Evolutionary conservation across 2,888 invertebrate species (phyloP).

Genomic region (Lepidocyrtoides sp.): DNA sequence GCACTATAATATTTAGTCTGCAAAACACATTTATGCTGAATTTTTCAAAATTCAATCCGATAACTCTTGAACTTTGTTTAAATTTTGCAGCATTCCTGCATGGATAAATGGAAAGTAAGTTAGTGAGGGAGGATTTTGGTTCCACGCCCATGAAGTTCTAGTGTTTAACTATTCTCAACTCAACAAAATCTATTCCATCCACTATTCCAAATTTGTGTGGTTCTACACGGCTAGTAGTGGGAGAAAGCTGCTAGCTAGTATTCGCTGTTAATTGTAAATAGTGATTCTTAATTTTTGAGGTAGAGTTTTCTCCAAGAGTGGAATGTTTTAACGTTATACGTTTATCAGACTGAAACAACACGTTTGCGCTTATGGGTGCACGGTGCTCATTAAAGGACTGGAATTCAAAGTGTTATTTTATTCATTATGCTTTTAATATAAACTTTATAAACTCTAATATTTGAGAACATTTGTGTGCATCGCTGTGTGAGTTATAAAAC

Average conservation of each 20-base stretch:
- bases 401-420: background rate
- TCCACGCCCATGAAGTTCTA: constrained; percentile 26
- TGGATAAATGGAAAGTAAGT: constrained; percentile 10
- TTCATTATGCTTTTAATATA: background rate
- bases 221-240: background rate
- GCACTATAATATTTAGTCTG: too few species aligned
- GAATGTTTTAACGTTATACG: background rate
- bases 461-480: background rate
- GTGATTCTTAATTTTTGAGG: background rate
- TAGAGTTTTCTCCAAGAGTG: background rate
- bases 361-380: background rate
- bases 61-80: background rate
- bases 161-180: constrained; percentile 27
- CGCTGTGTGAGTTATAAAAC: background rate
- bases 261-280: constrained; percentile 1
- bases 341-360: constrained; percentile 18
- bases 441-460: background rate
- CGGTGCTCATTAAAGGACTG: constrained; percentile 42
- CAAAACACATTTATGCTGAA: too few species aligned
- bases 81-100: constrained; percentile 52
- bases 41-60: too few species aligned
- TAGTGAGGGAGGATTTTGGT: constrained; percentile 8
- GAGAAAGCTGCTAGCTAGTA: background rate
- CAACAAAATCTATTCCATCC: constrained; percentile 56
- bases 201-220: constrained; percentile 32